These are phyloP conservation scores for Xanthia icteritia DNA, from an alignment of 2,888 invertebrate genomes.

Conservation along the genomic window DNA sequence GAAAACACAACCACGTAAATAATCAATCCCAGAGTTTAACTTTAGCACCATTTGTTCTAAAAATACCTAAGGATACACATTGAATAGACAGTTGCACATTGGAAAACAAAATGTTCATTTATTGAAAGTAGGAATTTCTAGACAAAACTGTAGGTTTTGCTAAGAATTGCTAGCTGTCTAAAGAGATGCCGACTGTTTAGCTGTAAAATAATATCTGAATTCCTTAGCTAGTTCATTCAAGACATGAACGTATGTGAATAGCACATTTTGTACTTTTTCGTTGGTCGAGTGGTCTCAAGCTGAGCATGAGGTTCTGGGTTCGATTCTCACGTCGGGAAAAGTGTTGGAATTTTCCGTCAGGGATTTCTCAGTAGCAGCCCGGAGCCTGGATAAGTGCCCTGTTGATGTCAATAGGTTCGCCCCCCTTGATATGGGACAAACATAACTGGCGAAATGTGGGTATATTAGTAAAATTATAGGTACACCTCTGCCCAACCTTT, in stretches of 20 bases:
- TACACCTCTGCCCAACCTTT: too few species aligned
- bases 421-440: too few species aligned
- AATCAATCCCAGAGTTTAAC: too few species aligned
- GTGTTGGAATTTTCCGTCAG: too few species aligned
- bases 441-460: too few species aligned
- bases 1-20: neutral
- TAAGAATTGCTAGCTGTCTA: neutral
- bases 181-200: neutral
- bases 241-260: neutral
- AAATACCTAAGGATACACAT: neutral
- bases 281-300: neutral
- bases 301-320: neutral
- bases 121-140: neutral
- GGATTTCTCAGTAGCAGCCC: neutral
- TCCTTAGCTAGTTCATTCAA: neutral
- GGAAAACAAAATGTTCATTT: slow-evolving; percentile 18
- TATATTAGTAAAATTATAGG: too few species aligned
- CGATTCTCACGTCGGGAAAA: neutral
- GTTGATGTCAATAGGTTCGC: too few species aligned
- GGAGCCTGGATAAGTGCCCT: too few species aligned
- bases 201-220: neutral
- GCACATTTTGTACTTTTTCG: neutral
- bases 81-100: neutral
- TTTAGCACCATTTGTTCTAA: slow-evolving; percentile 33
- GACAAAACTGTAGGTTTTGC: neutral